Evolutionary conservation across 2,888 invertebrate genomes (phyloP).

Genomic region (Brachypalpus laphriformis): DNA sequence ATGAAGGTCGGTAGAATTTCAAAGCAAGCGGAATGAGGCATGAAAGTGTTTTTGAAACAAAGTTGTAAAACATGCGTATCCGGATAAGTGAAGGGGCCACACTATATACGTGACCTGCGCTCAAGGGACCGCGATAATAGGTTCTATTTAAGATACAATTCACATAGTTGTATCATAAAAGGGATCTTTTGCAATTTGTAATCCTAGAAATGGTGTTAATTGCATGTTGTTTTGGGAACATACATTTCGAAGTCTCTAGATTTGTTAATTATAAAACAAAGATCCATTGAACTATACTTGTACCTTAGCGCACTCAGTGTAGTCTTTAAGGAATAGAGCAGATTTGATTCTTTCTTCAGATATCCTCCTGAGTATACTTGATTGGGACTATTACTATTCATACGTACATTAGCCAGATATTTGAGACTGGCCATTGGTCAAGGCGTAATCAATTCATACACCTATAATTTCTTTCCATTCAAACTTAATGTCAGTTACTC

Average conservation of each 20-base stretch:
- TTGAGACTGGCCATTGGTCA: conserved; percentile 64
- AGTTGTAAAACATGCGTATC: conserved; percentile 56
- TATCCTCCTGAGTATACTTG: not conserved
- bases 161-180: conserved; percentile 7
- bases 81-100: not conserved
- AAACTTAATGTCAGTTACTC: conserved; percentile 20
- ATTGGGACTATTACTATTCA: not conserved
- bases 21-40: conserved; percentile 55
- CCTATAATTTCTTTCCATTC: conserved; percentile 53
- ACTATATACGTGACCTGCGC: not conserved
- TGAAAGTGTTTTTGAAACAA: conserved; percentile 69
- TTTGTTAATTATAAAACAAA: too few relatives aligned
- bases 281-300: too few relatives aligned
- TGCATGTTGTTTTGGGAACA: too few relatives aligned
- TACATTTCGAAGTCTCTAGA: too few relatives aligned
- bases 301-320: too few relatives aligned
- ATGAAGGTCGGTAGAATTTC: conserved; percentile 66
- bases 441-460: conserved; percentile 60
- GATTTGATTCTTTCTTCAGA: too few relatives aligned
- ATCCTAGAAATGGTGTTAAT: not conserved
- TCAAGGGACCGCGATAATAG: not conserved
- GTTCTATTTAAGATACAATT: conserved; percentile 6
- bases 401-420: conserved; percentile 49
- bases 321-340: too few relatives aligned
- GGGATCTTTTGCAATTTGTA: not conserved